phyloP scores from a whole-genome alignment of 2,888 invertebrate species.

The Baccha elongata region DNA sequence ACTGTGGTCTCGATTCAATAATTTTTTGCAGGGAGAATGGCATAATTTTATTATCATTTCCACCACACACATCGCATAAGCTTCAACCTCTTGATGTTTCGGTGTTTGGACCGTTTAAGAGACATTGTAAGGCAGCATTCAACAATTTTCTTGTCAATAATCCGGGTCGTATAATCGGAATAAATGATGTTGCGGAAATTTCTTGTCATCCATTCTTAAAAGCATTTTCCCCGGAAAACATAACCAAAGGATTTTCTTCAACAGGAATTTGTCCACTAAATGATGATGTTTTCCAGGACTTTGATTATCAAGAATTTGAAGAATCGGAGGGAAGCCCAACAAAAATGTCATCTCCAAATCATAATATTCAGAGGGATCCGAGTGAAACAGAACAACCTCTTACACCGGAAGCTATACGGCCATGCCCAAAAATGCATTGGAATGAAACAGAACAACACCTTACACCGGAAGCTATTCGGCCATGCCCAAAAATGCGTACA shows the following conservation, averaged over 20 bases:
- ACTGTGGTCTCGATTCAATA: slow-evolving; percentile 13
- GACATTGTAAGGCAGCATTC: slow-evolving; percentile 25
- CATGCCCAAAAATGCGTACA: slow-evolving; percentile 16
- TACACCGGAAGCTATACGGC: no score
- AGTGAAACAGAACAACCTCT: neutral
- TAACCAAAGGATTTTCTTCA: slow-evolving; percentile 5
- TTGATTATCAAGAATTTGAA: neutral
- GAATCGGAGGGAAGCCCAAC: neutral
- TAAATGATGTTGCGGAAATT: slow-evolving; percentile 31
- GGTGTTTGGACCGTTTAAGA: slow-evolving; percentile 29
- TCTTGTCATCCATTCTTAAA: slow-evolving; percentile 19
- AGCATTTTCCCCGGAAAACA: slow-evolving; percentile 13
- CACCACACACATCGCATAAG: slow-evolving; percentile 16
- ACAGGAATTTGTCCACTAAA: slow-evolving; percentile 9
- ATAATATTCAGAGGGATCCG: slow-evolving; percentile 4
- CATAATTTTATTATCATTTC: slow-evolving; percentile 19
- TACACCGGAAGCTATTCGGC: slow-evolving; percentile 25
- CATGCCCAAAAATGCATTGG: neutral
- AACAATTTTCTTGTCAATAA: slow-evolving; percentile 30
- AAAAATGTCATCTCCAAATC: neutral
- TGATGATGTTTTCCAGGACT: slow-evolving; percentile 4
- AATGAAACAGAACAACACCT: slow-evolving; percentile 3
- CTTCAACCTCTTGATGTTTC: slow-evolving; percentile 31
- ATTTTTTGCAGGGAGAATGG: slow-evolving; percentile 31
- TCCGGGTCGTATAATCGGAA: slow-evolving; percentile 23